These are phyloP conservation scores for Mayetiola destructor DNA, from an alignment of 2,888 invertebrate species.

Conservation along the genomic window DNA sequence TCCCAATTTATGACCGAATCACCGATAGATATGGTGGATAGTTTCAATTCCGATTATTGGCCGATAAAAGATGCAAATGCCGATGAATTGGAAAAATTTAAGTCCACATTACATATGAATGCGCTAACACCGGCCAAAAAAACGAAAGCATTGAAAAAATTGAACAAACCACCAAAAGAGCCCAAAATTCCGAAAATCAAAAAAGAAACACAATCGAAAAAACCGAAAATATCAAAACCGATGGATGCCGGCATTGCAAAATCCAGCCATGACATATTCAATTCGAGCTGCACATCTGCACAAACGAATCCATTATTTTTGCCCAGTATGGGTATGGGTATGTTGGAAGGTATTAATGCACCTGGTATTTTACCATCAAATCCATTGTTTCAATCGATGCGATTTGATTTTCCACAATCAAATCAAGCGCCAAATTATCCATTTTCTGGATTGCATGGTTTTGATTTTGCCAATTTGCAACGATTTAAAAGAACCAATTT, in stretches of 20 bases:
- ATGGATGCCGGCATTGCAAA: not conserved
- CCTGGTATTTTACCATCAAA: not conserved
- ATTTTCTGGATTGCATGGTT: not conserved
- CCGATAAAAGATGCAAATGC: not conserved
- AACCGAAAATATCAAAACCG: not conserved
- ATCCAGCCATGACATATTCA: not conserved
- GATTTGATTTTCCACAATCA: not conserved
- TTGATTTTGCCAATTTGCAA: not conserved
- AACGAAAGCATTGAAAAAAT: constrained; percentile 23
- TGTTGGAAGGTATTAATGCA: not conserved
- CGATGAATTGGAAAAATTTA: not conserved
- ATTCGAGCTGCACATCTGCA: too few species aligned
- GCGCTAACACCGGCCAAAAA: not conserved
- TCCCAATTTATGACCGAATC: not conserved
- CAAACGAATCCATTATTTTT: not conserved
- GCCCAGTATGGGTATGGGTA: not conserved
- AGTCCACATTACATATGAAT: too few species aligned
- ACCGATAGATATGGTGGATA: too few species aligned
- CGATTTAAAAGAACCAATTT: constrained; percentile 1
- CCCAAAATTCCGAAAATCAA: constrained; percentile 18
- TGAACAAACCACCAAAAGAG: constrained; percentile 13
- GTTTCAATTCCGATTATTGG: not conserved
- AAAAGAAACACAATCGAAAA: constrained; percentile 19
- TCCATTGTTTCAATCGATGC: not conserved
- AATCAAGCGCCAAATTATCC: not conserved